Evolutionary conservation across 2,888 invertebrate genomes (phyloP).

Genomic region (Microplitis manilae): DNA sequence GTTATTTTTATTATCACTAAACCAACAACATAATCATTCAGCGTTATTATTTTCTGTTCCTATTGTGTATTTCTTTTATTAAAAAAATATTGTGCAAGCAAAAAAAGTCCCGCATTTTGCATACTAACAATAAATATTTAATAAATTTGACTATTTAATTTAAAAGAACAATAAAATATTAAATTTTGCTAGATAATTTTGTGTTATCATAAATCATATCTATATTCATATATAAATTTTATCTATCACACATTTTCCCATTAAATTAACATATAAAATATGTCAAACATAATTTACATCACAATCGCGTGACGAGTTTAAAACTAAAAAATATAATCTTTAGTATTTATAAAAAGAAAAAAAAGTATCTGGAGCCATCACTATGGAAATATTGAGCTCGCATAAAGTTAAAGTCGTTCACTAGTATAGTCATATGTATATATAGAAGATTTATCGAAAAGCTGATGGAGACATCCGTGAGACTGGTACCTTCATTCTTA

Average conservation of each 20-base stretch:
- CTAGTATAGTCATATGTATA: neutral
- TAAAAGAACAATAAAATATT: too few relatives aligned
- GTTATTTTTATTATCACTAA: slow-evolving; percentile 16
- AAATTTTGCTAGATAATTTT: neutral
- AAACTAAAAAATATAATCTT: slow-evolving; percentile 24
- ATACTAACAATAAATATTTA: neutral
- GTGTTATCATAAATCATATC: neutral
- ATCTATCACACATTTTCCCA: slow-evolving; percentile 25
- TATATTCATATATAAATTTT: slow-evolving; percentile 21
- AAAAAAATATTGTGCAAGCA: neutral
- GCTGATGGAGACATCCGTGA: slow-evolving; percentile 42
- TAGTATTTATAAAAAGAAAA: slow-evolving; percentile 22
- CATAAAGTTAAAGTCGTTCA: slow-evolving; percentile 35
- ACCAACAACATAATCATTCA: slow-evolving; percentile 18
- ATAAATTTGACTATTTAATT: neutral
- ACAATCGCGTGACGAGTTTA: slow-evolving; percentile 45
- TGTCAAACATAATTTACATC: slow-evolving; percentile 7
- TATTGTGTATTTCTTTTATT: neutral
- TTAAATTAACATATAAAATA: slow-evolving; percentile 2
- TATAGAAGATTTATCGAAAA: slow-evolving; percentile 47
- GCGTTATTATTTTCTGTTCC: neutral
- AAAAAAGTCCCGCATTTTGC: neutral
- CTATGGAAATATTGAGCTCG: slow-evolving; percentile 49
- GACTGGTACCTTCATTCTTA: slow-evolving; percentile 48
- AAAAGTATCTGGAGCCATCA: slow-evolving; percentile 31